phyloP scores from a whole-genome alignment of 2,888 invertebrate genomes.

The Axea sp. region DNA sequence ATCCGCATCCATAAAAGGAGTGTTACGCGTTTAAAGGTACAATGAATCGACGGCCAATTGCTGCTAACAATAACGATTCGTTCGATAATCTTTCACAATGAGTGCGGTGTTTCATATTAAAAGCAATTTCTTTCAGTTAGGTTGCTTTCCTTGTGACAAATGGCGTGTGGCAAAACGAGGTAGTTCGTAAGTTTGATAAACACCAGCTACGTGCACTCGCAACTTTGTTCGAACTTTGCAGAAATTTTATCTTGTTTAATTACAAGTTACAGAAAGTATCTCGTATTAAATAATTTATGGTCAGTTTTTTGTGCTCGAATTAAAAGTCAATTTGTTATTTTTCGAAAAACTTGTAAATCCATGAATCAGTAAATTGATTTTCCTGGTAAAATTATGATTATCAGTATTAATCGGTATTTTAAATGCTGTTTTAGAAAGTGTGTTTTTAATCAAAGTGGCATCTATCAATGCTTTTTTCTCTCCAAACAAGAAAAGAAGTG shows the following conservation, averaged over 20 bases:
- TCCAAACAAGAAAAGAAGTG: no score
- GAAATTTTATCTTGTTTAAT: conserved; percentile 16
- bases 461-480: no score
- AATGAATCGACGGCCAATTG: conserved; percentile 17
- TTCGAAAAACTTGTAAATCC: no score
- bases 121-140: conserved; percentile 33
- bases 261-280: background rate
- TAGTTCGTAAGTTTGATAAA: conserved; percentile 33
- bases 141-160: conserved; percentile 32
- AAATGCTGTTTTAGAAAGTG: no score
- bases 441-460: no score
- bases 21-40: background rate
- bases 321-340: no score
- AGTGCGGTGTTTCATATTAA: conserved; percentile 35
- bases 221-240: conserved; percentile 25
- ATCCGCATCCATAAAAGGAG: conserved; percentile 4
- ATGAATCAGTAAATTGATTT: no score
- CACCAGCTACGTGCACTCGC: conserved; percentile 11
- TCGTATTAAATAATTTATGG: background rate
- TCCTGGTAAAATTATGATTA: no score
- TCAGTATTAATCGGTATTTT: no score
- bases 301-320: background rate
- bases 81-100: conserved; percentile 32
- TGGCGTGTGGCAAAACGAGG: conserved; percentile 24
- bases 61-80: conserved; percentile 17